Base-by-base conservation (phyloP, 2,888 invertebrate species). In the Caenorhabditis wallacei region DNA sequence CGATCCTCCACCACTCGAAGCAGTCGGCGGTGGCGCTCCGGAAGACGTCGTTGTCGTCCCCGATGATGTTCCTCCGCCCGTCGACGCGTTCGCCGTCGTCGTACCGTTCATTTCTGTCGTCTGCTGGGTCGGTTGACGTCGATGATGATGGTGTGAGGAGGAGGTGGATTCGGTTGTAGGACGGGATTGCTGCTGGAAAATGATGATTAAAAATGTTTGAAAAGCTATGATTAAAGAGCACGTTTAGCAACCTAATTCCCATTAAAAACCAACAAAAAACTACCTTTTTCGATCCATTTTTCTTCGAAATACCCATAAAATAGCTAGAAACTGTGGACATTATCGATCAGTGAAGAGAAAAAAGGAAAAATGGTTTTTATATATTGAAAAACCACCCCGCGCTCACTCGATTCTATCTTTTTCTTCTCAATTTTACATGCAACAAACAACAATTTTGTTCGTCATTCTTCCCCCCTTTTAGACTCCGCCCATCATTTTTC, bases 101-200 rank as follows among this genome's bases (percentile, higher is more conserved):
- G 81, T 75, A 63, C 81, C 82, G 57, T 82, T 82, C 82, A 82
- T 82, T 61, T 82, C 80, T n/a, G 69, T 37, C 10, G 37, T 35
- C n/a, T 59, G 26, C 43, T 24, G 37, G 18, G 26, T 7, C 1
- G 18, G 53, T 40, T 46, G 78, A 40, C 63, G 70, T 2, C 43
- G 70, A 43, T 72, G 80, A 43, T 56, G 56, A 56, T 71, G 71
- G 2, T 68, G 63, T 11, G 54, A 57, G 37, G 64, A 40, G 13
- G 35, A 13, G 4, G 59, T 24, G 18, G 48, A 26, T 66, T 61
- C 51, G n/a, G 53, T 74, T 48, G 69, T 68, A 13, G 68, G 68
- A 37, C 82, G 70, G 16, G 69, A 48, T 22, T 37, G n/a, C 37
- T 78, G 78, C 78, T 69, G 69, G 11, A 69, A 78, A 20, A 20